Conservation (phyloP, 2,888 invertebrate species). For the Syrista parreyssii region DNA sequence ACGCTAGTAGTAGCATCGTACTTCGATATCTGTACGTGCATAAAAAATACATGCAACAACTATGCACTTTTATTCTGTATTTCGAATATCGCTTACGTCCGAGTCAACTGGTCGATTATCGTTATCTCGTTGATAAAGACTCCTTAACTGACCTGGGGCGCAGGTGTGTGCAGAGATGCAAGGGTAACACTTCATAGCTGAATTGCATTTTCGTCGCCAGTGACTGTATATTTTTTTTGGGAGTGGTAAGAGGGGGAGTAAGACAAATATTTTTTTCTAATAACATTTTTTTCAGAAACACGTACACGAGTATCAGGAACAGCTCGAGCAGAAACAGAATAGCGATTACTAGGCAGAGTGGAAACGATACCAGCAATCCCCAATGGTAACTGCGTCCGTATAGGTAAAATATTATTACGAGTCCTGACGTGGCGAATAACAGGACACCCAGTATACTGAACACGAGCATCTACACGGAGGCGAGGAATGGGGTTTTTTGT, state of each 20-base stretch:
- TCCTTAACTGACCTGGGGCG: not conserved
- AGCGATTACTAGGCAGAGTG: constrained; percentile 39
- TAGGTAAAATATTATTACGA: constrained; percentile 29
- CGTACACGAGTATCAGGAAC: constrained; percentile 43
- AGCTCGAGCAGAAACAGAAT: constrained; percentile 47
- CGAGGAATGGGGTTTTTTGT: not conserved
- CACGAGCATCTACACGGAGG: constrained; percentile 46
- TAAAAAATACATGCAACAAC: not conserved
- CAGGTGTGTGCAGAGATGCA: not conserved
- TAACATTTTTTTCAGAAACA: constrained; percentile 4
- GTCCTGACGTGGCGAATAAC: constrained; percentile 42
- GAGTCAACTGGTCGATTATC: not conserved
- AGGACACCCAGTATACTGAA: constrained; percentile 48
- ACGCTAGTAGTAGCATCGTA: constrained; percentile 47
- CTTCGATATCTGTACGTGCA: constrained; percentile 20
- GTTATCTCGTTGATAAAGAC: not conserved
- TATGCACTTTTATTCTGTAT: not conserved
- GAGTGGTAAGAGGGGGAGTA: too few species aligned
- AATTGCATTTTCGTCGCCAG: not conserved
- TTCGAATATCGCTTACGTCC: not conserved
- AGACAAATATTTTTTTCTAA: not conserved
- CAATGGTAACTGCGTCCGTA: constrained; percentile 1
- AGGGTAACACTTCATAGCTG: not conserved
- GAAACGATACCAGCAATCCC: constrained; percentile 31
- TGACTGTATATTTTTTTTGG: not conserved